phyloP scores from a whole-genome alignment of 1,140 invertebrate species.

The roundworm (Caenorhabditis elegans) region DNA sequence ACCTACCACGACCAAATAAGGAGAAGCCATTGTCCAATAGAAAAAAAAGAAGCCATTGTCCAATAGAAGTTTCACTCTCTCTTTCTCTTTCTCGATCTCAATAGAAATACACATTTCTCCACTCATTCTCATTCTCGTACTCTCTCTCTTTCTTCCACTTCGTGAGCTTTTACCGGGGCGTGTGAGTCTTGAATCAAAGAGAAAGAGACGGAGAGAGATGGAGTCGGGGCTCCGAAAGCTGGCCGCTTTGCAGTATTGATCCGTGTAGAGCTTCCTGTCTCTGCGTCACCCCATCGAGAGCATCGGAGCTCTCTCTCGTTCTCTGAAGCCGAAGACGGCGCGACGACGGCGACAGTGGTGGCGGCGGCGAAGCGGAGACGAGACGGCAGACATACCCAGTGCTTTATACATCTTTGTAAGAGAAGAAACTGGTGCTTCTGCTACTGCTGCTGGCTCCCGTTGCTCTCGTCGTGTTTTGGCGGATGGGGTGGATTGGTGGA shows the following conservation, averaged over 20 bases:
- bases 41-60: no score
- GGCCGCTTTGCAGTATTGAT: constrained; percentile 13
- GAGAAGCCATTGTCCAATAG: no score
- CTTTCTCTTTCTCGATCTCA: no score
- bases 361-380: constrained; percentile 9
- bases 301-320: neutral
- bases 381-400: neutral
- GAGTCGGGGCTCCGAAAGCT: neutral
- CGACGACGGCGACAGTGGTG: neutral
- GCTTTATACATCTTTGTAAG: neutral
- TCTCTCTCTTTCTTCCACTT: constrained; percentile 2
- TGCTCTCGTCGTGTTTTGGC: constrained; percentile 16
- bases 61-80: no score
- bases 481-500: constrained; percentile 26
- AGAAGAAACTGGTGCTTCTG: no score
- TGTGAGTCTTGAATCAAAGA: constrained; percentile 22
- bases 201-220: constrained; percentile 1
- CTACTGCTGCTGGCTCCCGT: no score
- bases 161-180: constrained; percentile 13
- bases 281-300: constrained; percentile 6
- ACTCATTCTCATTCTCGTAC: neutral
- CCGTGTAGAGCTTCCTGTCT: constrained; percentile 6
- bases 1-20: no score
- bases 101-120: neutral
- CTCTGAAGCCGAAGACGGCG: constrained; percentile 5